Base-by-base conservation (phyloP, 1,140 invertebrate species). In the Trichonephila inaurata region DNA sequence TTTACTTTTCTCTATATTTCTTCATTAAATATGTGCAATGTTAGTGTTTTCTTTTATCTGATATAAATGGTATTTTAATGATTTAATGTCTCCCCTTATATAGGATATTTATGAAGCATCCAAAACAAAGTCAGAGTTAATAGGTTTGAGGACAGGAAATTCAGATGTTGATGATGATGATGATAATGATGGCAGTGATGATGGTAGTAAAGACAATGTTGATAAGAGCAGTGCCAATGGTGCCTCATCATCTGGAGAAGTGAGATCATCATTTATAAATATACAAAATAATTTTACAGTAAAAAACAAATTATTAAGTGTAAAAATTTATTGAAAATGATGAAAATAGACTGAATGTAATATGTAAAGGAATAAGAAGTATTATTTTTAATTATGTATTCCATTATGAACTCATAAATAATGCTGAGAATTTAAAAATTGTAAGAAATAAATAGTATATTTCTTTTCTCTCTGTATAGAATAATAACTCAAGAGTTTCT, bases 51-150 rank as follows among this genome's bases (percentile, higher is more conserved):
- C 7, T 24, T 40, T 33, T 18, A 16, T 10, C 14, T 33, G 8
- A 81, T 10, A 16, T 33, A 12, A 24, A 10, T 10, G 4, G 7
- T 44, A 40, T 28, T 33, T 28, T 33, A 77, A 8, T 16, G 28
- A 24, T 5, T 33, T 81, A 0, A 24, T 14, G 24, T 16, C 10
- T 77, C 18, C 12, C 24, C 33, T 85, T 21, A 24, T 88, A 21
- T 12, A 93, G 92, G n/a, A 81, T 10, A 28, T 95, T 18, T 94
- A 81, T 89, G 82, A 93, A 72, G 81, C 58, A 3, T 94, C 94
- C 14, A 94, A 94, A 88, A 61, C 89, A 86, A 93, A 89, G 40
- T 72, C 94, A 51, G 93, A 94, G 19, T 19, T 91, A n/a, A 33
- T 93, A 19, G 92, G 92, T 40, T 89, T 93, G 21, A 58, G 8